Conservation (phyloP, 2,113 vertebrate genomes). For the Cardinalis cardinalis region DNA sequence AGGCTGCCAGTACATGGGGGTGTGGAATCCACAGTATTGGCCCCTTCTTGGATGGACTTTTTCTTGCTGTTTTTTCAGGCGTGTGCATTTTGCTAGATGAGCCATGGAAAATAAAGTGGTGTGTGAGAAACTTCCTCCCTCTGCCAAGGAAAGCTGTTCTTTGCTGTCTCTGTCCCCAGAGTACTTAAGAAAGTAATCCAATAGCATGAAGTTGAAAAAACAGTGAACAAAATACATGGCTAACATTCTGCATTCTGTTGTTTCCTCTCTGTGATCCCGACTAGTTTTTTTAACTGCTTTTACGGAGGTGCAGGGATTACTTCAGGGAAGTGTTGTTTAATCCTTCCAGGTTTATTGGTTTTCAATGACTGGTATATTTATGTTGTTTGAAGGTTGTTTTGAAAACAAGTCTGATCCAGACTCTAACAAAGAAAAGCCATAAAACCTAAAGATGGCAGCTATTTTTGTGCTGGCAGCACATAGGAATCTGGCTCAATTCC, state of each 20-base stretch:
- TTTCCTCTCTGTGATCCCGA: background rate
- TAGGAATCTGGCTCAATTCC: background rate
- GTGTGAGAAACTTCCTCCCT: constrained; percentile 23
- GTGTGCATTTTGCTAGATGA: background rate
- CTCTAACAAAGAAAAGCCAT: background rate
- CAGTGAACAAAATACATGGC: background rate
- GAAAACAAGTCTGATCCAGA: background rate
- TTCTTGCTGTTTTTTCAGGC: constrained; percentile 1
- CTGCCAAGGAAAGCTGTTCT: constrained; percentile 52
- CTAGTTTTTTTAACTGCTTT: background rate
- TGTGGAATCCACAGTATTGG: rapidly evolving
- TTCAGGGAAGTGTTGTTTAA: background rate
- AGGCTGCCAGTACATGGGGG: background rate
- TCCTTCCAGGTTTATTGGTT: background rate
- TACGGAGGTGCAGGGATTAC: background rate
- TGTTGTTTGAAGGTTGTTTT: background rate
- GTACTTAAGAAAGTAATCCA: constrained; percentile 35
- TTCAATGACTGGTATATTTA: background rate
- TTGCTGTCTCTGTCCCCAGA: background rate
- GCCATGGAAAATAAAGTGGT: background rate
- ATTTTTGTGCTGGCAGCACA: background rate
- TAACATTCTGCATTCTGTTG: background rate
- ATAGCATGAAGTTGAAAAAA: constrained; percentile 1
- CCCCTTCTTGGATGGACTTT: background rate
- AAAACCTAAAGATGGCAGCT: background rate